Evolutionary conservation across 2,888 invertebrate species (phyloP), one percentile per base, ranked within the genome.

Genomic region (Diachrysia chrysitis): DNA sequence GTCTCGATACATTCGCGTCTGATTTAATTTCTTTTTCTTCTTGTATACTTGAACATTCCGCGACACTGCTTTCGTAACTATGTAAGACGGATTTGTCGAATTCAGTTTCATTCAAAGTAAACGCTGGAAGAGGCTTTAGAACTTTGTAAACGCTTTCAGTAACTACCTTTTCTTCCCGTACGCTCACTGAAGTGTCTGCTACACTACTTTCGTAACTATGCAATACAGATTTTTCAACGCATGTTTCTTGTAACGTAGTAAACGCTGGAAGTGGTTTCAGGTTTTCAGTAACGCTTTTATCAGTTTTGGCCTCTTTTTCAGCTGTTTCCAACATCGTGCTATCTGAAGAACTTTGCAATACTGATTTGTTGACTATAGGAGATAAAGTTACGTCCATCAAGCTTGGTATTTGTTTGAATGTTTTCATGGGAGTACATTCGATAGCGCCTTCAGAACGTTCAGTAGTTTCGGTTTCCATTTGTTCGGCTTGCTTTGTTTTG

Each of bases 351-450:
- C 93, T 93, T 68, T 88, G 89, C 48, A 95, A 78, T 7, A 95
- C 76, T 0, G 95, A 94, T 81, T 94, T 93, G 76, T 94, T 90
- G 14, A 87, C 85, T 66, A 95, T 95, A 1, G 95, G 95, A 1
- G 95, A 95, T 48, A 95, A 83, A 0, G 93, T 92, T 0, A 94
- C 89, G 51, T 95, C 94, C 89, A 95, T 89, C 0, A 94, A 79
- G 64, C 83, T 87, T 0, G 88, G 77, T 0, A 83, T 79, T 71
- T 88, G 87, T 82, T 90, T 92, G 5, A 82, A 68, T 1, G 89
- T 64, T 66, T 95, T 95, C 89, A 92, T 87, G 1, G 95, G 95
- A 23, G 95, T 95, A 69, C 92, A 92, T 85, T 93, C 90, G 32
- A 93, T 85, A 2, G 69, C 79, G 1, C 51, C 82, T 48, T 90